phyloP scores from a whole-genome alignment of 2,888 invertebrate genomes.

The Dynastes hyllus region DNA sequence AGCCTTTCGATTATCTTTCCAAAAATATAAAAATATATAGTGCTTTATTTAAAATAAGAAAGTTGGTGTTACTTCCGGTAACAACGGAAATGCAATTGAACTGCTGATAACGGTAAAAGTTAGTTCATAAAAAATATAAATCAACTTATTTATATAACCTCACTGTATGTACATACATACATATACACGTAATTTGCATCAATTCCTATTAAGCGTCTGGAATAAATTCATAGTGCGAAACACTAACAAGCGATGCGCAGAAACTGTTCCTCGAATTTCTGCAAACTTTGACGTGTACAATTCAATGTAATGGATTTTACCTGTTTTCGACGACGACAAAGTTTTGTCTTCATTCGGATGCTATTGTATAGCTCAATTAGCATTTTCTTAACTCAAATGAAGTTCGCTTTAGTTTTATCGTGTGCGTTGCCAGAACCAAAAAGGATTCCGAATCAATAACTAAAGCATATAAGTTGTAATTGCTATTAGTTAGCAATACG shows the following conservation, averaged over 20 bases:
- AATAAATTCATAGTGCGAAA: neutral
- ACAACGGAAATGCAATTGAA: too few species aligned
- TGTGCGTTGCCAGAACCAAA: too few species aligned
- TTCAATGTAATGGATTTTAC: conserved; percentile 23
- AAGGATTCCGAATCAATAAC: neutral
- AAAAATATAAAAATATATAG: too few species aligned
- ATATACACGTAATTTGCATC: neutral
- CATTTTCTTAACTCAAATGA: neutral
- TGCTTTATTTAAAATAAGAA: too few species aligned
- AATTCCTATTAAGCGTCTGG: neutral
- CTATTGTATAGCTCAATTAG: neutral
- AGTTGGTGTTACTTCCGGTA: too few species aligned
- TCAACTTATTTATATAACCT: too few species aligned
- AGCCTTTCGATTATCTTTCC: too few species aligned
- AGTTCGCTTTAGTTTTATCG: neutral
- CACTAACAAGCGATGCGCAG: neutral
- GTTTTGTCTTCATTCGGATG: conserved; percentile 1
- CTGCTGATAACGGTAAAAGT: too few species aligned
- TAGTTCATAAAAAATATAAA: too few species aligned
- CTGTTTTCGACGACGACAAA: neutral
- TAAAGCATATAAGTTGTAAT: neutral
- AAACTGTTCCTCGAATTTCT: neutral
- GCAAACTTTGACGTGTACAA: neutral
- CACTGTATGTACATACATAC: neutral
- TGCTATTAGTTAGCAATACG: too few species aligned